Evolutionary conservation across 1,140 invertebrate species (phyloP), one percentile per base, ranked within the genome.

Genomic region (Drosophila mojavensis): DNA sequence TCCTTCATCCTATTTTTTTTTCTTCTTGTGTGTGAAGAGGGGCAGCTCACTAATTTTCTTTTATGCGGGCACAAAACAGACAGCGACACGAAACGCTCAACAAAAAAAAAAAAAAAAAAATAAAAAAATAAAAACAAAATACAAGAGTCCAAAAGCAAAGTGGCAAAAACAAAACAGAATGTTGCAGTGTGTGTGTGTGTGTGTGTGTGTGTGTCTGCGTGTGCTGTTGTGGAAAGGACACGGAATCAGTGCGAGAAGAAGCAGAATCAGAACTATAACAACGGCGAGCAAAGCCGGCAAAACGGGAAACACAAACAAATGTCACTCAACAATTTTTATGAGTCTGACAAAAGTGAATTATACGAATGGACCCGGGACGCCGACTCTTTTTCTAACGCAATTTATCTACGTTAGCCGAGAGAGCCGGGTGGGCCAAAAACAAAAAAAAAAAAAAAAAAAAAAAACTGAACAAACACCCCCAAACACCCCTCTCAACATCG

Each of bases 341-440:
- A 89, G 84, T 89, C 84, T 83, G 84, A 89, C 84, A 89, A 89
- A 86, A 89, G 84, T 89, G 84, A 89, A 89, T 89, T 89, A 89
- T 89, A 89, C 78, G 84, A 89, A 84, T 88, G 84, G 77, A 89
- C 83, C 83, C 83, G 64, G 84, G 84, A 80, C 79, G 79, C 78
- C 70, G 78, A 76, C 84, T 89, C 84, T 89, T 89, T 89, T 89
- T 89, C 84, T 90, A 89, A 89, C 84, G 80, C 84, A 84, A 89
- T 89, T 89, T 89, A 89, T 89, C 84, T 89, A 89, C 73, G 84
- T 89, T 89, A 89, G 72, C 77, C 77, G 61, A 79, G 61, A 79
- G 80, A 75, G 66, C 65, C 73, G 70, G 56, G 50, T 51, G 53
- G 11, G 36, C 36, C 33, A 33, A 13, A 24, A 41, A 61, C 36